phyloP scores from a whole-genome alignment of 1,140 invertebrate species.

The Drosophila ercepeae region DNA sequence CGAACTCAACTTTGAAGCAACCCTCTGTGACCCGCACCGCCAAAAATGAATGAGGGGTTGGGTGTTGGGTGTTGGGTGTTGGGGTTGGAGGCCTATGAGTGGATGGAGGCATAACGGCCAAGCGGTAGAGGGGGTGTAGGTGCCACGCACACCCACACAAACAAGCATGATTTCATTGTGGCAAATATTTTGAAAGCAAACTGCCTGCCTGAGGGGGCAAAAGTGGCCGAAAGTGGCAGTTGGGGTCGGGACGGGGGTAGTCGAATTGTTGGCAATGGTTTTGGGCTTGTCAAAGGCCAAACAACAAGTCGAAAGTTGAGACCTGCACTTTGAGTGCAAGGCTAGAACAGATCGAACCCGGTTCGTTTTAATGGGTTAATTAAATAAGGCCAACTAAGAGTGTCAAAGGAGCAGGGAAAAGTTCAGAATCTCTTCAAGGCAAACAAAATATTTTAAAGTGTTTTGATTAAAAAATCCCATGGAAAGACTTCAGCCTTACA shows the following conservation, averaged over 20 bases:
- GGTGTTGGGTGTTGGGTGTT: too few relatives aligned
- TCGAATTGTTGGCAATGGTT: slow-evolving; percentile 35
- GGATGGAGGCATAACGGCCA: too few relatives aligned
- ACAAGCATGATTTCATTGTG: slow-evolving; percentile 75
- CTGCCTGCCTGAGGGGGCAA: not conserved
- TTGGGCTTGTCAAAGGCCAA: slow-evolving; percentile 61
- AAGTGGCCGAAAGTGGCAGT: slow-evolving; percentile 1
- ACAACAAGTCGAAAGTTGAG: slow-evolving; percentile 57
- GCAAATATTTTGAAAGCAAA: slow-evolving; percentile 77
- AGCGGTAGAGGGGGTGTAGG: slow-evolving; percentile 8
- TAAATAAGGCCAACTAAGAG: slow-evolving; percentile 40
- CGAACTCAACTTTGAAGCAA: slow-evolving; percentile 61
- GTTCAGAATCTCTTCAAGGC: not conserved
- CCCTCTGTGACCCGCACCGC: slow-evolving; percentile 19
- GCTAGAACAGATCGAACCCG: slow-evolving; percentile 38
- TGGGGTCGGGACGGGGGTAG: too few relatives aligned
- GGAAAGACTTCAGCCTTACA: not conserved
- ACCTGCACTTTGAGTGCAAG: slow-evolving; percentile 45
- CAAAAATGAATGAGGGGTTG: slow-evolving; percentile 30
- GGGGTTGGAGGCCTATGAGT: slow-evolving; percentile 44
- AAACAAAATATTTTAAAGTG: not conserved
- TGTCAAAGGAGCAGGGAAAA: not conserved
- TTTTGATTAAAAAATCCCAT: not conserved
- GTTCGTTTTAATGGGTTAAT: slow-evolving; percentile 60
- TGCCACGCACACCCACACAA: slow-evolving; percentile 10